phyloP scores from a whole-genome alignment of 1,140 invertebrate species.

The Chelonus insularis region DNA sequence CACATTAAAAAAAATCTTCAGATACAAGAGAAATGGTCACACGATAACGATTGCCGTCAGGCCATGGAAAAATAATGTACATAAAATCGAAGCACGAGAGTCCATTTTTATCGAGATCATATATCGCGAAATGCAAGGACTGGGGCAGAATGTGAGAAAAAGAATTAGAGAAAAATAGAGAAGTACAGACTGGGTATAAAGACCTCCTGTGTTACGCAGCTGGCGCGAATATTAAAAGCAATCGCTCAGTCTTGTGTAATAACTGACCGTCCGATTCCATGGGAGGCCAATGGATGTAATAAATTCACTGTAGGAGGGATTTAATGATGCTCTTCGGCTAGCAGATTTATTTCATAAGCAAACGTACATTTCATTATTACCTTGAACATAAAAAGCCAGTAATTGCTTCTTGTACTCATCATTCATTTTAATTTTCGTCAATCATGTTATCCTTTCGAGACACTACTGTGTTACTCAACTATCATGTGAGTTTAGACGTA shows the following conservation, averaged over 20 bases:
- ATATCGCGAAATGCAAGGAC: constrained; percentile 32
- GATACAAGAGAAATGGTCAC: constrained; percentile 4
- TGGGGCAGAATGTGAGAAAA: constrained; percentile 10
- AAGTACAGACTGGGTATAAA: neutral
- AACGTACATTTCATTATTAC: too few relatives aligned
- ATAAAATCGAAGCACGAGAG: constrained; percentile 31
- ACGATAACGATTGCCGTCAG: constrained; percentile 13
- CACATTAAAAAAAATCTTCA: neutral
- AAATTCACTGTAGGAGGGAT: constrained; percentile 24
- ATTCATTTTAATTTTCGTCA: too few relatives aligned
- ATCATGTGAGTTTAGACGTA: too few relatives aligned
- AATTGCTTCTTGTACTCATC: too few relatives aligned
- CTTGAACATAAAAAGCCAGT: too few relatives aligned
- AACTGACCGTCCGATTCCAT: constrained; percentile 43
- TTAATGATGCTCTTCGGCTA: constrained; percentile 5
- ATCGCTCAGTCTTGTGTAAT: constrained; percentile 49
- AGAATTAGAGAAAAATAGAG: constrained; percentile 19
- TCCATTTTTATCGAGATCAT: constrained; percentile 44
- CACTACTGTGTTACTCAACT: too few relatives aligned
- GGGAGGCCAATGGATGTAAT: constrained; percentile 35
- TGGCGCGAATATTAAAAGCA: constrained; percentile 54
- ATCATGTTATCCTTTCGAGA: too few relatives aligned
- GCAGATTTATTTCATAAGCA: neutral
- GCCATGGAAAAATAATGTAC: constrained; percentile 35
- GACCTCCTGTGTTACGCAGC: constrained; percentile 35